Percentiles rank a stretch among this genome's conserved stretches.
Conservation (phyloP, 2,113 vertebrate species). For the Otis tarda region DNA sequence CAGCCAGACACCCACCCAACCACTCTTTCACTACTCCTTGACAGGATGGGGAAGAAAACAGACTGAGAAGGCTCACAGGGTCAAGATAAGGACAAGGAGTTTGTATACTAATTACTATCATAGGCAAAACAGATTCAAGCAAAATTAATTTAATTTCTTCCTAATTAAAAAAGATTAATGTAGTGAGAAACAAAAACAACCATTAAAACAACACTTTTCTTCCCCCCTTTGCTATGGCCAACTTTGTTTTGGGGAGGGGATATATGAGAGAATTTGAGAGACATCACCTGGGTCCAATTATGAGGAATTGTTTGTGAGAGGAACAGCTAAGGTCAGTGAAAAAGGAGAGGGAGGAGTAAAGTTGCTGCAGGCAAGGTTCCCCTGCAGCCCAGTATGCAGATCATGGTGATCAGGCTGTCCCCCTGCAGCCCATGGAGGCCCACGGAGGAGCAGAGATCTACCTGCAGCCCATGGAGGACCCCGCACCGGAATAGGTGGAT, state of each 20-base stretch:
- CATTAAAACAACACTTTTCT: background rate
- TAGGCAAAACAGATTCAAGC: background rate
- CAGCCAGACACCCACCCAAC: background rate
- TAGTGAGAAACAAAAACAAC: background rate
- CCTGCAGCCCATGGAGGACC: too few species aligned
- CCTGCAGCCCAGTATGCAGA: too few species aligned
- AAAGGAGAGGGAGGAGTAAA: too few species aligned
- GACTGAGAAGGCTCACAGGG: background rate
- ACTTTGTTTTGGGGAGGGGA: background rate
- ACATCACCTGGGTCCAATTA: too few species aligned
- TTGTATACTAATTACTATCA: background rate
- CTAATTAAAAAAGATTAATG: background rate
- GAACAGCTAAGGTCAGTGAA: too few species aligned
- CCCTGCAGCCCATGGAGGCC: too few species aligned
- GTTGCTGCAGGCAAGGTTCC: too few species aligned
- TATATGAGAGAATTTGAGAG: too few species aligned
- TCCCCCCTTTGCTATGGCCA: background rate
- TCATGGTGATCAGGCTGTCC: too few species aligned
- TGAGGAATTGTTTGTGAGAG: too few species aligned
- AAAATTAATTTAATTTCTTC: background rate
- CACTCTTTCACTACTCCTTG: background rate
- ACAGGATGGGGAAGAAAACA: background rate
- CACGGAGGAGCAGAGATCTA: too few species aligned
- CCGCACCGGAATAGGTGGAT: too few species aligned
- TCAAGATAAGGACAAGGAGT: background rate